Evolutionary conservation across 2,113 vertebrate species (phyloP), one percentile per base, ranked within the genome.

Genomic region (Prionailurus bengalensis): DNA sequence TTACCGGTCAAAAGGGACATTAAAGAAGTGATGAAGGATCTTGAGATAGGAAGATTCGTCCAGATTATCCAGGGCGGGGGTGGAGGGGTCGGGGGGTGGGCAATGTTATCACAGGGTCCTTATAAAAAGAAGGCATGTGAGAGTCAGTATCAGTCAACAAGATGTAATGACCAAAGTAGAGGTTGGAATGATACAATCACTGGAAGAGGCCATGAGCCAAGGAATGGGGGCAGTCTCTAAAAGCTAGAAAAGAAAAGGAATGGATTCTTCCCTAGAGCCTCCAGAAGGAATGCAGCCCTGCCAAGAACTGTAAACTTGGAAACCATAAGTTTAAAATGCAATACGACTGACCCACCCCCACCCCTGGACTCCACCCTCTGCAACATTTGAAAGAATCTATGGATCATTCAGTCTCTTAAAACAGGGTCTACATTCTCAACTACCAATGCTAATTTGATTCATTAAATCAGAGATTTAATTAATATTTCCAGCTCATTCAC

Each of bases 401-500:
- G 42, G 23, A 68, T 89, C 23, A 66, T 13, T 66, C 71, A 13
- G 4, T 81, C 21, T 89, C 61, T 68, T 82, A 68, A 73, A 96
- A 89, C 1, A 12, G 13, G 13, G 5, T 83, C 39, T 79, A 11
- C 78, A 11, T 80, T 78, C 70, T 97, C 86, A 92, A 93, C 25
- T 39, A 27, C 33, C n/a, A 91, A 17, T 65, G 61, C 48, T 97
- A 89, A 94, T 89, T 79, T 23, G 42, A 70, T 94, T 76, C 88
- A 85, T 66, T 82, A 95, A 78, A 31, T 16, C 33, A 95, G 53
- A 74, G 1, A 91, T 78, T 68, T 89, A 17, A 95, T 93, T 55
- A 66, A 74, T 33, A 86, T 89, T 79, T 89, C 53, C 55, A 74
- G 12, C n/a, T 74, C 15, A 68, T 39, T 91, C 31, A 51, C 39